These are phyloP conservation scores for Onychomys arenicola DNA, from an alignment of 2,797 vertebrate genomes.

Conservation along the genomic window DNA sequence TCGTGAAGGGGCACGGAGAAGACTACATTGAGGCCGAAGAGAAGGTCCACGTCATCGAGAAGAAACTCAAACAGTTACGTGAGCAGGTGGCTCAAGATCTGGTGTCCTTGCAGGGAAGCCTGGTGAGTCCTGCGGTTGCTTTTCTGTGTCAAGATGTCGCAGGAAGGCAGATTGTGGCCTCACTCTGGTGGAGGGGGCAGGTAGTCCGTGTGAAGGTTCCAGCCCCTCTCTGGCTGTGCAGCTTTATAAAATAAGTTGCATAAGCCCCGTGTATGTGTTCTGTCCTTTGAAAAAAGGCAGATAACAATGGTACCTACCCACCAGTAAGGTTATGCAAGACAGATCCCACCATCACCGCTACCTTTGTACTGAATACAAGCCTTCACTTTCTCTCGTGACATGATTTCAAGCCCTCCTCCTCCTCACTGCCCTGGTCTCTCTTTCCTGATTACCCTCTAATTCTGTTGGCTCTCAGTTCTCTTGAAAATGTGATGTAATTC, in stretches of 20 bases:
- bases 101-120: constrained; percentile 82
- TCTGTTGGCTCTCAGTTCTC: background rate
- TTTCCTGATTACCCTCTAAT: background rate
- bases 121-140: constrained; percentile 87
- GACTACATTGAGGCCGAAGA: constrained; percentile 93
- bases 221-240: too few relatives aligned
- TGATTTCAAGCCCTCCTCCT: background rate
- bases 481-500: background rate
- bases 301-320: too few relatives aligned
- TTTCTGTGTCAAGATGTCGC: background rate
- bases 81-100: constrained; percentile 89
- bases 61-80: constrained; percentile 91
- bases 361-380: background rate
- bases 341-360: rapidly evolving
- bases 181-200: background rate
- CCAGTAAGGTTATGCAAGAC: background rate
- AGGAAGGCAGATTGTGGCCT: background rate
- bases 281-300: background rate
- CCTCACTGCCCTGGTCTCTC: background rate
- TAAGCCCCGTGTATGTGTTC: background rate
- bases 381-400: background rate
- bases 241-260: background rate
- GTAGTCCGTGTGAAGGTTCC: rapidly evolving
- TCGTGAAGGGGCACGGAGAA: constrained; percentile 88
- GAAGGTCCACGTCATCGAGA: constrained; percentile 93